Percentiles rank a stretch among this genome's conserved stretches.
These are phyloP conservation scores for Dicaeum eximium DNA, from an alignment of 2,113 vertebrate genomes.

Conservation along the genomic window DNA sequence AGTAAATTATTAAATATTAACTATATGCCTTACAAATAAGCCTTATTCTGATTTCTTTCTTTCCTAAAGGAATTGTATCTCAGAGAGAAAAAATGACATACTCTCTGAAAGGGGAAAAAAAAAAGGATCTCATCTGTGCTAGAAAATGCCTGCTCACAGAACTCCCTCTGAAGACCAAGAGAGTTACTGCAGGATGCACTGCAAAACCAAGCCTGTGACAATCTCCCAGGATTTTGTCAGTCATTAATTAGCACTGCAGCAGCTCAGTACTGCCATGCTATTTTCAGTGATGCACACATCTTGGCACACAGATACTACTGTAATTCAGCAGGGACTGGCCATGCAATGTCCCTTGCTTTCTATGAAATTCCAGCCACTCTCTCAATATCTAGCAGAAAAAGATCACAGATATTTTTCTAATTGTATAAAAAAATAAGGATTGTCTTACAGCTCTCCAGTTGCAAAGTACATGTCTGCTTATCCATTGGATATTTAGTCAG, in stretches of 20 bases:
- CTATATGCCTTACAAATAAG: not conserved
- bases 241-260: not conserved
- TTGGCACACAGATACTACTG: not conserved
- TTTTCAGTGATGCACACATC: not conserved
- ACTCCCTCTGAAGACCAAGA: slow-evolving; percentile 22
- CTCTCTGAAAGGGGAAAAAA: not conserved
- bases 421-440: not conserved
- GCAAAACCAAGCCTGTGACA: not conserved
- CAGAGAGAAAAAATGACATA: accelerated
- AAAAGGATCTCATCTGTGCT: not conserved
- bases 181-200: not conserved
- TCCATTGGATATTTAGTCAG: slow-evolving; percentile 93
- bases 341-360: not conserved
- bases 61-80: not conserved
- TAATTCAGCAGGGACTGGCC: not conserved
- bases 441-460: slow-evolving; percentile 91
- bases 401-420: not conserved
- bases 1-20: not conserved
- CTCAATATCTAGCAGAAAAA: not conserved
- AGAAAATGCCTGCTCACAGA: not conserved
- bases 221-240: not conserved
- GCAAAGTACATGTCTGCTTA: slow-evolving; percentile 88
- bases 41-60: not conserved
- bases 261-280: not conserved
- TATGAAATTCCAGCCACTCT: not conserved